phyloP scores from a whole-genome alignment of 2,113 vertebrate species.

The Phaethon lepturus region DNA sequence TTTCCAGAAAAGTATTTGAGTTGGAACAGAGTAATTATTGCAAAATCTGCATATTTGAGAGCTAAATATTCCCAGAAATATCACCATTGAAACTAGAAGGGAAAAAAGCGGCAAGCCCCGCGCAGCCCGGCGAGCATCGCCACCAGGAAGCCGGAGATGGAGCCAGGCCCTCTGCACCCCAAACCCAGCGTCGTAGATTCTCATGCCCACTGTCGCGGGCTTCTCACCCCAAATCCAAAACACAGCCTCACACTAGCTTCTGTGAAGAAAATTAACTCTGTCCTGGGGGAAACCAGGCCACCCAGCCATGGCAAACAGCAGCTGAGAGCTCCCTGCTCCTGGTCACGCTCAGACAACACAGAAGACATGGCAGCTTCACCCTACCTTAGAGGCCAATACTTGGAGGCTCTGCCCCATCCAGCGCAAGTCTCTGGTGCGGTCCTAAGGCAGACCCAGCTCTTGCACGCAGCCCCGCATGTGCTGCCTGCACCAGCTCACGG shows the following conservation, averaged over 20 bases:
- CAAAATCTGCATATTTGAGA: slow-evolving; percentile 42
- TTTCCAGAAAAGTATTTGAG: slow-evolving; percentile 2
- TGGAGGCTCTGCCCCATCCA: not conserved
- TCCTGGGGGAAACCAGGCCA: no score
- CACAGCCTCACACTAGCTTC: no score
- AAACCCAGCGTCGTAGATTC: not conserved
- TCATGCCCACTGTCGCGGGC: no score
- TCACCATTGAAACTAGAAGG: not conserved
- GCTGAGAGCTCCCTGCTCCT: not conserved
- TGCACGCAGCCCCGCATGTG: fast-evolving
- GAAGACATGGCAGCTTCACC: no score
- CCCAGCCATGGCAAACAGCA: fast-evolving
- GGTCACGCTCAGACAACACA: fast-evolving
- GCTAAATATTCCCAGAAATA: slow-evolving; percentile 50
- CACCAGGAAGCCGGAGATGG: no score
- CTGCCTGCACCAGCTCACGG: not conserved
- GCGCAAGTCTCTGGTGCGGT: no score
- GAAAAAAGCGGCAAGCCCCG: not conserved
- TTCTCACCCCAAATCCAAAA: no score
- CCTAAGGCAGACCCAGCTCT: not conserved
- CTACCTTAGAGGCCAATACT: not conserved
- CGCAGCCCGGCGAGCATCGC: not conserved
- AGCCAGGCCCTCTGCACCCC: not conserved
- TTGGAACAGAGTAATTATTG: slow-evolving; percentile 21
- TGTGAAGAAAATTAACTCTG: no score